phyloP scores from a whole-genome alignment of 2,797 vertebrate genomes.

The Anguilla marmorata region DNA sequence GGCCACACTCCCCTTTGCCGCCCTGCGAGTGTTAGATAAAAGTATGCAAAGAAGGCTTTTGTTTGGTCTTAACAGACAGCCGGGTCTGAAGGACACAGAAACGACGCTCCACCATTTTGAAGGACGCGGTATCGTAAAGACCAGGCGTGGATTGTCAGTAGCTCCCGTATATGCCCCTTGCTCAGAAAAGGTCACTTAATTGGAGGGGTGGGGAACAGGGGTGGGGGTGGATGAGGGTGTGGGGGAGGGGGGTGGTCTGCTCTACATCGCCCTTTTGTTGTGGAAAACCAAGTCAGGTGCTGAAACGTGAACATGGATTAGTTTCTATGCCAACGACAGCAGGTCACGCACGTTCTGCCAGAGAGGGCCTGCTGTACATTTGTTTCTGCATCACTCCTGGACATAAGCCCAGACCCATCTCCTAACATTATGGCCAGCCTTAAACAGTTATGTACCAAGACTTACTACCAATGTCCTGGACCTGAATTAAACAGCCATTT shows the following conservation, averaged over 20 bases:
- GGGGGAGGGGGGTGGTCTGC: constrained; percentile 28
- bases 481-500: constrained; percentile 18
- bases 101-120: not conserved
- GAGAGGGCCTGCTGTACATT: constrained; percentile 69
- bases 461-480: not conserved
- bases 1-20: constrained; percentile 43
- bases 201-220: constrained; percentile 26
- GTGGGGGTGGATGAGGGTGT: constrained; percentile 27
- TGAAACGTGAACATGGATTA: constrained; percentile 76
- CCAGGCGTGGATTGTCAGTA: not conserved
- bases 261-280: constrained; percentile 29
- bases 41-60: constrained; percentile 9
- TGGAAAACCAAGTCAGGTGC: constrained; percentile 66
- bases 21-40: constrained; percentile 29
- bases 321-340: constrained; percentile 78
- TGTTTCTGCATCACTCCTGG: constrained; percentile 64
- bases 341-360: constrained; percentile 68
- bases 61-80: not conserved
- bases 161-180: not conserved
- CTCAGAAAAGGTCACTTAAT: not conserved
- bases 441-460: constrained; percentile 24
- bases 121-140: not conserved
- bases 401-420: constrained; percentile 66
- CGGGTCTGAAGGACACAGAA: not conserved
- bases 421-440: constrained; percentile 71